A percentile compares a stretch with the other conserved stretches of the same genome.
Conservation (phyloP, 2,797 vertebrate species). For the Graptemys geographica region DNA sequence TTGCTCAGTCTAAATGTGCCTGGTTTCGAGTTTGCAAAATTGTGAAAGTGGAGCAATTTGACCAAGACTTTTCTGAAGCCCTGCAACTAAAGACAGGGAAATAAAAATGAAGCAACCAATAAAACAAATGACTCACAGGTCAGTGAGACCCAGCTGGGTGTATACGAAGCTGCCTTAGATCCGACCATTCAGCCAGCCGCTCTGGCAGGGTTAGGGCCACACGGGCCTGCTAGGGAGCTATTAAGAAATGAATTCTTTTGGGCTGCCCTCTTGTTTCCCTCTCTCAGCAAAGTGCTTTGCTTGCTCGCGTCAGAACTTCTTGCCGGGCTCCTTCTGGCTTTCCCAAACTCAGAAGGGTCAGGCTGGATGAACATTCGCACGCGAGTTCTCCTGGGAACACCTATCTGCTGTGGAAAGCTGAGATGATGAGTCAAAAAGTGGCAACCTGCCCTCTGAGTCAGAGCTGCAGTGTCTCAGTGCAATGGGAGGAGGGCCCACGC, state of each 20-base stretch:
- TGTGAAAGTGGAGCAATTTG: background rate
- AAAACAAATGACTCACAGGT: background rate
- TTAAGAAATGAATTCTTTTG: background rate
- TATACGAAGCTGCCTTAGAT: background rate
- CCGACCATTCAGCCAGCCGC: background rate
- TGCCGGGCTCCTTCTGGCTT: background rate
- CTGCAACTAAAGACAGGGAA: background rate
- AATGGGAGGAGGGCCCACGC: background rate
- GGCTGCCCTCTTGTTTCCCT: constrained; percentile 40
- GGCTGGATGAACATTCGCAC: background rate
- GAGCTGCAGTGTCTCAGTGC: background rate
- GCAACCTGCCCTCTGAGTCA: constrained; percentile 38
- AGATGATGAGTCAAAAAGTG: background rate
- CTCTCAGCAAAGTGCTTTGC: background rate
- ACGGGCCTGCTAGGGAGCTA: background rate
- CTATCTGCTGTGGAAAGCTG: background rate
- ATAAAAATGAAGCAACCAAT: background rate
- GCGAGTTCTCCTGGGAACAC: background rate
- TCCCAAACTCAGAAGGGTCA: background rate
- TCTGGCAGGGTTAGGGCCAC: background rate
- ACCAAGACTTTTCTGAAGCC: background rate
- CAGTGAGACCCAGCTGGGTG: background rate
- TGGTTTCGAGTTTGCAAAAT: background rate
- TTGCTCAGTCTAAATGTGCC: fast-evolving
- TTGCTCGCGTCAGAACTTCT: background rate